These are phyloP conservation scores for Meriones unguiculatus DNA, from an alignment of 2,113 vertebrate genomes.

Conservation along the genomic window DNA sequence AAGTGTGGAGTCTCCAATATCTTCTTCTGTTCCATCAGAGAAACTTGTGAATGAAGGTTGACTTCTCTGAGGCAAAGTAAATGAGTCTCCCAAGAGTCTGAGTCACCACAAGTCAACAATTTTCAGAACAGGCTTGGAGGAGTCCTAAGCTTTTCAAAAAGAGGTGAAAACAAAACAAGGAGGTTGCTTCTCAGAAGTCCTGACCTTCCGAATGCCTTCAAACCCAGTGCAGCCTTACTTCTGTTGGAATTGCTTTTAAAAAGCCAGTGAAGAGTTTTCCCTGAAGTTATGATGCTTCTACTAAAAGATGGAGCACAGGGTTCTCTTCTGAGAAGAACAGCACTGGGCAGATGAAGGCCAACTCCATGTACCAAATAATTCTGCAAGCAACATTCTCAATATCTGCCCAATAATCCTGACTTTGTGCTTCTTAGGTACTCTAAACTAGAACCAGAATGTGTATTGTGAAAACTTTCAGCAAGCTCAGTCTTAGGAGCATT, in stretches of 20 bases:
- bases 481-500: background rate
- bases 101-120: background rate
- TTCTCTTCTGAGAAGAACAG: background rate
- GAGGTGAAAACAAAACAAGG: background rate
- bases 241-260: background rate
- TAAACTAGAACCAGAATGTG: background rate
- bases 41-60: constrained; percentile 14
- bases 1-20: background rate
- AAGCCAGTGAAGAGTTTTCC: background rate
- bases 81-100: background rate
- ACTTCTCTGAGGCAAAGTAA: constrained; percentile 5
- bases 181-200: background rate
- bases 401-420: background rate
- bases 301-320: background rate
- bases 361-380: background rate
- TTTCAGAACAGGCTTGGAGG: background rate
- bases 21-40: background rate
- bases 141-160: background rate
- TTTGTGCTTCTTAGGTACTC: background rate
- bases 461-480: background rate
- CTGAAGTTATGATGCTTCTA: background rate
- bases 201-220: background rate
- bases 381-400: background rate
- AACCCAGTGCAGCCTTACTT: background rate
- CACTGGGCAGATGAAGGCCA: background rate